phyloP scores from a whole-genome alignment of 2,797 vertebrate genomes.

The Aeoliscus strigatus region DNA sequence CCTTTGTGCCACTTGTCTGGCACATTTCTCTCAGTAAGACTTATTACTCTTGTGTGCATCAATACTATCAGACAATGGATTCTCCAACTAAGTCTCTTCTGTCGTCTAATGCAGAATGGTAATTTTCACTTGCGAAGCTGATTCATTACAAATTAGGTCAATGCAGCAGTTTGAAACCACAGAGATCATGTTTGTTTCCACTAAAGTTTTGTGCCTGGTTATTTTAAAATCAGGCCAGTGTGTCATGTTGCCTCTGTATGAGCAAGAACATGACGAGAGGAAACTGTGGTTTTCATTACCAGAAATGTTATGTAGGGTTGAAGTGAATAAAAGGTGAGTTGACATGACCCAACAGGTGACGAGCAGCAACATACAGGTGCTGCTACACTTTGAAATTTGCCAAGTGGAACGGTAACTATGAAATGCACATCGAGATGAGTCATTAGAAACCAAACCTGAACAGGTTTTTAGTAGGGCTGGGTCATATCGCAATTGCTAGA shows the following conservation, averaged over 20 bases:
- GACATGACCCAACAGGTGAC: not conserved
- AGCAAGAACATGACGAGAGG: not conserved
- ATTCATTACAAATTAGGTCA: not conserved
- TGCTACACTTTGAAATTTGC: not conserved
- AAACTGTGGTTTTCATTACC: slow-evolving; percentile 1
- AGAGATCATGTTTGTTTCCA: not conserved
- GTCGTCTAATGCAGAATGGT: not conserved
- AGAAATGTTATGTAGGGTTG: not conserved
- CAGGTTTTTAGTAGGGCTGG: no score
- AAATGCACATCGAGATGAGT: not conserved
- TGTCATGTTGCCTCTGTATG: not conserved
- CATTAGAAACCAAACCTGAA: slow-evolving; percentile 5
- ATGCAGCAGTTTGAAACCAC: slow-evolving; percentile 6
- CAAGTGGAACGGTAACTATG: not conserved
- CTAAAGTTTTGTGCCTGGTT: not conserved
- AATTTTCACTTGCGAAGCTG: not conserved
- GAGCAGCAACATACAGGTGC: not conserved
- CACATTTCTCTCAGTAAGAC: slow-evolving; percentile 3
- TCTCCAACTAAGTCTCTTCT: slow-evolving; percentile 4
- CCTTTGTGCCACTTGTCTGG: slow-evolving; percentile 10
- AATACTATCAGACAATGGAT: not conserved
- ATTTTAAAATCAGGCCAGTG: not conserved
- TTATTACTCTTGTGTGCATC: not conserved
- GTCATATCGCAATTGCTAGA: no score
- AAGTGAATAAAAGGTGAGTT: not conserved